These are phyloP conservation scores for Aspidoscelis tigris DNA, from an alignment of 2,113 vertebrate species.

Conservation along the genomic window DNA sequence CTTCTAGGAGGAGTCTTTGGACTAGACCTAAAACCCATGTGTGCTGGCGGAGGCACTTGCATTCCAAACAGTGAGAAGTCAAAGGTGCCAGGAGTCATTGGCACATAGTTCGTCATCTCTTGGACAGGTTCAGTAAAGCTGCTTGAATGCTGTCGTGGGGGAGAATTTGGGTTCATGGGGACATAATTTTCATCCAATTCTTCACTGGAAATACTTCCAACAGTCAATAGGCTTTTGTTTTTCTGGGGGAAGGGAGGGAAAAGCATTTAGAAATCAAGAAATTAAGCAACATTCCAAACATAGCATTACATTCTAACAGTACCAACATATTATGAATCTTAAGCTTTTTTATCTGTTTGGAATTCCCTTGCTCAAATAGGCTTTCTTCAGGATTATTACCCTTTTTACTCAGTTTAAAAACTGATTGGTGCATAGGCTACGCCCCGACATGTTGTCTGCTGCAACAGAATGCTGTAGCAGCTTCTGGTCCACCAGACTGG, in stretches of 20 bases:
- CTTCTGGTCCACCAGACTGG: too few relatives aligned
- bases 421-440: background rate
- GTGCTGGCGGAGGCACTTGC: conserved; percentile 97
- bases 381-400: background rate
- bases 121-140: conserved; percentile 89
- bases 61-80: conserved; percentile 97
- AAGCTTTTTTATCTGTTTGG: background rate
- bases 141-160: conserved; percentile 91
- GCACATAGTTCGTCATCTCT: conserved; percentile 93
- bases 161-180: conserved; percentile 96
- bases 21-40: conserved; percentile 97
- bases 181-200: conserved; percentile 98
- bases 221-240: conserved; percentile 92
- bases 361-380: background rate
- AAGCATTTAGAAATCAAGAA: conserved; percentile 71
- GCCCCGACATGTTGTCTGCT: too few relatives aligned
- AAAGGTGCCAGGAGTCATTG: conserved; percentile 96
- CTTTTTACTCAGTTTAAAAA: background rate
- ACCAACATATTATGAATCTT: background rate
- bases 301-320: background rate
- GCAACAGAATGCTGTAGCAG: too few relatives aligned
- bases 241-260: conserved; percentile 86
- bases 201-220: conserved; percentile 89
- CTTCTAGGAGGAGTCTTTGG: conserved; percentile 95
- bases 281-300: background rate